Evolutionary conservation across 2,888 invertebrate species (phyloP).

Genomic region (Trissolcus japonicus): DNA sequence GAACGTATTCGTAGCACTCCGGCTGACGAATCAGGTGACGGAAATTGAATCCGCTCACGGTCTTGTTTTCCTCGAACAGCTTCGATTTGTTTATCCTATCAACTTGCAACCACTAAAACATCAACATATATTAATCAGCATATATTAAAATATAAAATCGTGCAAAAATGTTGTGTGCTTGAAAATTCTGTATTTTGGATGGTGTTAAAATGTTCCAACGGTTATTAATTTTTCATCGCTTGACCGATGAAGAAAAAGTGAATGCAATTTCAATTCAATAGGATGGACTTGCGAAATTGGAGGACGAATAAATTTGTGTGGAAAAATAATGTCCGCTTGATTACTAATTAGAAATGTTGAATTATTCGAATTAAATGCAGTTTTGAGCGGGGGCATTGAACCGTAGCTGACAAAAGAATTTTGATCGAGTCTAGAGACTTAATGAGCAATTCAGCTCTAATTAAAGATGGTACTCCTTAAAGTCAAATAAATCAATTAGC

Average conservation of each 20-base stretch:
- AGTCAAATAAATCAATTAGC: constrained; percentile 51
- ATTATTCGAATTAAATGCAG: not conserved
- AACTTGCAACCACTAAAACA: constrained; percentile 91
- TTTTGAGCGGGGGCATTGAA: constrained; percentile 35
- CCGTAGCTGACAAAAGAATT: constrained; percentile 32
- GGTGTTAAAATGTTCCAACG: no score
- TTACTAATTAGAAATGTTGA: not conserved
- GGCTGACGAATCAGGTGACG: constrained; percentile 87
- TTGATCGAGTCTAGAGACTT: constrained; percentile 26
- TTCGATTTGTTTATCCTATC: constrained; percentile 93
- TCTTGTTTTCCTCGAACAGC: constrained; percentile 92
- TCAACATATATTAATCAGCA: no score
- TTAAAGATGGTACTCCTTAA: constrained; percentile 34
- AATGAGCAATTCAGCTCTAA: constrained; percentile 43
- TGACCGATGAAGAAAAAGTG: no score
- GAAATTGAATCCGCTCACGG: constrained; percentile 88
- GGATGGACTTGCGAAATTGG: no score
- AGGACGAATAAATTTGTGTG: no score
- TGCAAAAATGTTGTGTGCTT: no score
- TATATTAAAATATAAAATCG: no score
- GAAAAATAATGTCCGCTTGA: no score
- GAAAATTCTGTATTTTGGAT: no score
- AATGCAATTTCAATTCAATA: no score
- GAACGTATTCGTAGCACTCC: constrained; percentile 84
- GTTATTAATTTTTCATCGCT: no score